Evolutionary conservation across 2,797 vertebrate species (phyloP).

Genomic region (Sebastes iracundus): DNA sequence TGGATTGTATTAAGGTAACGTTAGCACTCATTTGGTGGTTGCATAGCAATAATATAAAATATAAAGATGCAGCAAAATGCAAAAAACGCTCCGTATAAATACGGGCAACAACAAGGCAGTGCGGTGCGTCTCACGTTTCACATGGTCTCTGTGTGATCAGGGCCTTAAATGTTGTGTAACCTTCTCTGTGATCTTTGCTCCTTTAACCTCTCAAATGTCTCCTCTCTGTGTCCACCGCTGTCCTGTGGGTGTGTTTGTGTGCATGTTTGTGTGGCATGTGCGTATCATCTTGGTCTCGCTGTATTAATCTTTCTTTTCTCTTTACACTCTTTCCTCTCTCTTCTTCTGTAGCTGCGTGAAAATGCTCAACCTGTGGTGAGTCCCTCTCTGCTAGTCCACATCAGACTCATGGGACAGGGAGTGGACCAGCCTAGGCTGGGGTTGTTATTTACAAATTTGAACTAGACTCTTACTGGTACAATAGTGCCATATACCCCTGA

Average conservation of each 20-base stretch:
- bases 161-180: background rate
- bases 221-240: slow-evolving; percentile 54
- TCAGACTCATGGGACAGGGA: slow-evolving; percentile 88
- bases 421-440: slow-evolving; percentile 90
- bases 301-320: slow-evolving; percentile 99
- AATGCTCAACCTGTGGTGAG: slow-evolving; percentile 99
- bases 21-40: rapidly evolving
- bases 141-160: too few species aligned
- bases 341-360: slow-evolving; percentile 99
- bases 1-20: too few species aligned
- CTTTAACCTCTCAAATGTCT: background rate
- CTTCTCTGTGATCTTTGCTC: background rate
- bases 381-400: slow-evolving; percentile 96
- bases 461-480: slow-evolving; percentile 44
- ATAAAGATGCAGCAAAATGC: too few species aligned
- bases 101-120: too few species aligned
- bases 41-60: too few species aligned
- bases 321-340: slow-evolving; percentile 87
- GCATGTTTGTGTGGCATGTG: slow-evolving; percentile 85
- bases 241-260: slow-evolving; percentile 41
- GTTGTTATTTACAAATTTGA: slow-evolving; percentile 19
- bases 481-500: background rate
- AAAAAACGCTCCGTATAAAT: too few species aligned
- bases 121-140: too few species aligned
- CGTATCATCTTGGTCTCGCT: slow-evolving; percentile 86